Evolutionary conservation across 1,140 invertebrate genomes (phyloP).

Genomic region (Aphelenchoides avenae): DNA sequence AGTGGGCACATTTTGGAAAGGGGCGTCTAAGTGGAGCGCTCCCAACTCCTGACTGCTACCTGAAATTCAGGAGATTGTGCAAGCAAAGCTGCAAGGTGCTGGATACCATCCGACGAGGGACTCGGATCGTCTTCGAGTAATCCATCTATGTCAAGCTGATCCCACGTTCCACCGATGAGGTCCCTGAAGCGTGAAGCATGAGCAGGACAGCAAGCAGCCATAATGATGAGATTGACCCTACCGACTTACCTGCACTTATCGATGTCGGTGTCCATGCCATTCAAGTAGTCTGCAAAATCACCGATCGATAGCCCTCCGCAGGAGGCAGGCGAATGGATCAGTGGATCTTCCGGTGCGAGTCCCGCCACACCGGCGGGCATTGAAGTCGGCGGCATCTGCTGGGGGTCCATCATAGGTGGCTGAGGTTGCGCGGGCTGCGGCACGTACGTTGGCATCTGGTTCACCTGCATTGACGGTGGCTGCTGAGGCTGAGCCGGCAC

Average conservation of each 20-base stretch:
- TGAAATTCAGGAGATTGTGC: too few species aligned
- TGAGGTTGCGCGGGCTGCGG: not conserved
- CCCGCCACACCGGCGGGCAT: not conserved
- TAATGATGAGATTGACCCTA: too few species aligned
- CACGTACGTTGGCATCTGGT: not conserved
- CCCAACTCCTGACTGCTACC: too few species aligned
- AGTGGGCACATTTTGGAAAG: too few species aligned
- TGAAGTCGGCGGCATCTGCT: not conserved
- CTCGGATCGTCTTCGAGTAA: too few species aligned
- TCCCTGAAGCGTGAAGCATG: too few species aligned
- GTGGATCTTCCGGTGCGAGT: not conserved
- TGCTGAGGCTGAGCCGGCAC: not conserved
- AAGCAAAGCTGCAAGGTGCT: too few species aligned
- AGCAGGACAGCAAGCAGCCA: too few species aligned
- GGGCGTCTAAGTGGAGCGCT: too few species aligned
- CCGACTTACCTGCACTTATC: constrained; percentile 34
- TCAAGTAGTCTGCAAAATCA: constrained; percentile 24
- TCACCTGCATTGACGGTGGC: not conserved
- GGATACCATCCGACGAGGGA: too few species aligned
- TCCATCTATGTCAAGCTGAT: too few species aligned
- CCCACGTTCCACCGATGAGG: too few species aligned
- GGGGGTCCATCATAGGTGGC: not conserved
- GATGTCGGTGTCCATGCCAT: constrained; percentile 17
- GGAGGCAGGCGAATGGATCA: not conserved
- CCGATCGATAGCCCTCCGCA: not conserved